Evolutionary conservation across 1,140 invertebrate genomes (phyloP), one percentile per base, ranked within the genome.

Genomic region (Ephestia elutella): DNA sequence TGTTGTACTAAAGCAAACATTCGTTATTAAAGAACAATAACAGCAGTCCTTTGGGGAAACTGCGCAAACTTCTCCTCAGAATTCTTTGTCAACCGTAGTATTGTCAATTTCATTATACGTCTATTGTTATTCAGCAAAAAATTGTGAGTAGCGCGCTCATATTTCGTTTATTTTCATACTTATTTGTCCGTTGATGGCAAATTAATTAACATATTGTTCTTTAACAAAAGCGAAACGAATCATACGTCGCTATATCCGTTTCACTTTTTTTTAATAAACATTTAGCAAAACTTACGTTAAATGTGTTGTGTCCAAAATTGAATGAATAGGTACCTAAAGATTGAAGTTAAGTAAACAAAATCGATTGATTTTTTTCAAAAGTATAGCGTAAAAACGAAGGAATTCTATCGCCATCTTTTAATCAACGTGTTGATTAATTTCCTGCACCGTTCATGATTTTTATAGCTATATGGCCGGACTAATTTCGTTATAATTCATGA

Each of bases 171-270:
- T 61, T 71, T 68, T 60, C 63, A 56, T n/a, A n/a, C n/a, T 61
- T 77, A 69, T 80, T 74, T 78, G 68, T 58, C 49, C 65, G 38
- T 54, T 32, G 49, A 53, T 72, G 70, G 71, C 70, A 75, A 67
- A 77, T 78, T 74, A 76, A 76, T 80, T 80, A 80, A 63, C 60
- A 63, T 62, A 73, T 80, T 78, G 75, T 80, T 73, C 59, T 65
- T 53, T 4, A 53, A 73, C 64, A 75, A 71, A 70, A 68, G 65
- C 53, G 15, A 17, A 9, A 32, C 30, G 30, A 1, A 32, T 32
- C n/a, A 3, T n/a, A 13, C 15, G 38, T 15, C 38, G 15, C 38
- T 44, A 15, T 38, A 2, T 15, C 15, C 2, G 4, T 15, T 44
- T 44, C 1, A 44, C 1, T 2, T 5, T 11, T 5, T 11, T 11